These are phyloP conservation scores for Onychomys torridus DNA, from an alignment of 2,797 vertebrate genomes.

Conservation along the genomic window DNA sequence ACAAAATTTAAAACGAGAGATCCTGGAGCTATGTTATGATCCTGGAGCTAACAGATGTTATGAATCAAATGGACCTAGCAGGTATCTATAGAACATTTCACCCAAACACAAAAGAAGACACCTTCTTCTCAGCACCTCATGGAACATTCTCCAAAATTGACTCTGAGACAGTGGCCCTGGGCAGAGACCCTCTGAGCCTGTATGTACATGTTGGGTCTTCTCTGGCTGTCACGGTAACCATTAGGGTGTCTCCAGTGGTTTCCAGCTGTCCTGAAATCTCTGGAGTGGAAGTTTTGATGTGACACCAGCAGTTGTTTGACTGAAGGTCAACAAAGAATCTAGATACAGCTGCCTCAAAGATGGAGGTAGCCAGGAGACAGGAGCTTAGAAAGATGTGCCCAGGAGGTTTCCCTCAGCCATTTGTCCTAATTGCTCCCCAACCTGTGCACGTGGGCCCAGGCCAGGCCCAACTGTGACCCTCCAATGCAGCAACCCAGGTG, in stretches of 20 bases:
- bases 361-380: slow-evolving; percentile 2
- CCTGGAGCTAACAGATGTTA: background rate
- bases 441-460: background rate
- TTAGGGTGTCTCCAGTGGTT: slow-evolving; percentile 70
- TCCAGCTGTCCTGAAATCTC: slow-evolving; percentile 66
- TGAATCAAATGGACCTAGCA: background rate
- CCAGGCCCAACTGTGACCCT: background rate
- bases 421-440: background rate
- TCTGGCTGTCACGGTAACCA: slow-evolving; percentile 78
- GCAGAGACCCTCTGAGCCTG: background rate
- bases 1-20: background rate
- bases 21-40: background rate
- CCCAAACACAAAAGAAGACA: background rate
- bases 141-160: background rate
- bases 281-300: slow-evolving; percentile 78
- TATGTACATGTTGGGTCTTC: background rate
- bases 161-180: background rate
- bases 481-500: background rate
- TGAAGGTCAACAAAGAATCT: slow-evolving; percentile 60
- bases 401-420: background rate
- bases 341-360: slow-evolving; percentile 67
- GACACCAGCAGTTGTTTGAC: slow-evolving; percentile 78
- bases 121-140: background rate
- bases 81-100: background rate
- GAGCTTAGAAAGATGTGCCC: background rate